Evolutionary conservation across 2,888 invertebrate species (phyloP).

Genomic region (Epiblema foenella): DNA sequence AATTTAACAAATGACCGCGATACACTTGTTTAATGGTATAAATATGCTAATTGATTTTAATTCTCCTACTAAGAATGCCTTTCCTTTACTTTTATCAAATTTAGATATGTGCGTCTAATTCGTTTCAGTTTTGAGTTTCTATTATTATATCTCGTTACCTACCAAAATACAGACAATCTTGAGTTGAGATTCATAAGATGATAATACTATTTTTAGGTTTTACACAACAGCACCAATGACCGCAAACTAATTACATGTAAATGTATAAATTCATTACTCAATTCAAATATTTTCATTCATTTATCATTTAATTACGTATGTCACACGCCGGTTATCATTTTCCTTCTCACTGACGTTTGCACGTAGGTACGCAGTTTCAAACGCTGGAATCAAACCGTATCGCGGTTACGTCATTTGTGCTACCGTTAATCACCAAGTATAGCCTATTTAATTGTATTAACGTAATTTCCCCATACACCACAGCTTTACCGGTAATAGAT

Average conservation of each 20-base stretch:
- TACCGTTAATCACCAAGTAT: background rate
- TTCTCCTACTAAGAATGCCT: conserved; percentile 8
- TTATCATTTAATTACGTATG: conserved; percentile 1
- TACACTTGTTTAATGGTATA: conserved; percentile 31
- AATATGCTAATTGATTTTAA: conserved; percentile 26
- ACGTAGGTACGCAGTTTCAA: conserved; percentile 1
- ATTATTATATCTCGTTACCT: background rate
- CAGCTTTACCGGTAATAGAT: background rate
- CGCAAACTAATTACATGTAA: conserved; percentile 5
- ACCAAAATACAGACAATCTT: background rate
- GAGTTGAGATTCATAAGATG: no score
- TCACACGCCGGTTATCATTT: conserved; percentile 7
- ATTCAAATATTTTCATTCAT: conserved; percentile 16
- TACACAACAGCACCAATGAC: background rate
- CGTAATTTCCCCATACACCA: conserved; percentile 16
- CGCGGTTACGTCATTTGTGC: conserved; percentile 23
- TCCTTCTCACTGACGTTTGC: conserved; percentile 17
- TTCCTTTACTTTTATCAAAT: conserved; percentile 13
- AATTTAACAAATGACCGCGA: conserved; percentile 25
- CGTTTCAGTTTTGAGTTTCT: conserved; percentile 13
- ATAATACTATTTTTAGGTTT: no score
- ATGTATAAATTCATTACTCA: conserved; percentile 4
- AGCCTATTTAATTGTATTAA: background rate
- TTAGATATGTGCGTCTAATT: background rate
- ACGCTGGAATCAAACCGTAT: background rate